Conservation (phyloP, 2,797 vertebrate species). For the Percopsis omiscomaycus region DNA sequence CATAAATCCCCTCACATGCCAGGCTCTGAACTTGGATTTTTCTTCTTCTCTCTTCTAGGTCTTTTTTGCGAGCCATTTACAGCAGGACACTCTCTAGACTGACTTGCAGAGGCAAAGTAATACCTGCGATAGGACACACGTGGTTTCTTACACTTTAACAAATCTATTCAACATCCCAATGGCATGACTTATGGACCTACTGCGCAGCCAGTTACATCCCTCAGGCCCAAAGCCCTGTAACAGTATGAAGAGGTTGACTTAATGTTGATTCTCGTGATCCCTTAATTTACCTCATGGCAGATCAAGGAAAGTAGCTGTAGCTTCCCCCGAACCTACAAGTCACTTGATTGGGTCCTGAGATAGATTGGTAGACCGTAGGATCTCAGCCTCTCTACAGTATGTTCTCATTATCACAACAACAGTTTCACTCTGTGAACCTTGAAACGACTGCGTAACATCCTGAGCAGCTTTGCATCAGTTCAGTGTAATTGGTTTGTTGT, state of each 20-base stretch:
- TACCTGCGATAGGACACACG: constrained; percentile 39
- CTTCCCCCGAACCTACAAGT: not conserved
- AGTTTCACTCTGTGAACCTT: constrained; percentile 17
- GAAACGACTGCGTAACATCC: constrained; percentile 1
- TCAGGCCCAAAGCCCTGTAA: constrained; percentile 4
- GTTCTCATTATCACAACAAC: constrained; percentile 10
- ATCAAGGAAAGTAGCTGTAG: not conserved
- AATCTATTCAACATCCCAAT: constrained; percentile 33
- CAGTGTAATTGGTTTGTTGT: constrained; percentile 6
- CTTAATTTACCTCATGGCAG: constrained; percentile 1
- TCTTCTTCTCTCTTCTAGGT: not conserved
- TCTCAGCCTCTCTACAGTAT: not conserved
- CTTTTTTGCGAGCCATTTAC: constrained; percentile 43
- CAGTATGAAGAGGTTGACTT: not conserved
- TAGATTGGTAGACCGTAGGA: constrained; percentile 22
- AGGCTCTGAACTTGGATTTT: constrained; percentile 39
- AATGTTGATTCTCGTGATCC: constrained; percentile 1
- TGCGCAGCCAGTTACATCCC: not conserved
- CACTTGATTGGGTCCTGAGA: not conserved
- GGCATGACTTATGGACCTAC: constrained; percentile 14
- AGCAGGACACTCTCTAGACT: constrained; percentile 36
- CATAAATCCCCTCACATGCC: constrained; percentile 54
- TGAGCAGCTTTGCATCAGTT: constrained; percentile 4
- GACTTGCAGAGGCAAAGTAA: not conserved
- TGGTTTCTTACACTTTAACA: constrained; percentile 19